phyloP scores from a whole-genome alignment of 2,113 vertebrate genomes.

The Zosterops borbonicus region DNA sequence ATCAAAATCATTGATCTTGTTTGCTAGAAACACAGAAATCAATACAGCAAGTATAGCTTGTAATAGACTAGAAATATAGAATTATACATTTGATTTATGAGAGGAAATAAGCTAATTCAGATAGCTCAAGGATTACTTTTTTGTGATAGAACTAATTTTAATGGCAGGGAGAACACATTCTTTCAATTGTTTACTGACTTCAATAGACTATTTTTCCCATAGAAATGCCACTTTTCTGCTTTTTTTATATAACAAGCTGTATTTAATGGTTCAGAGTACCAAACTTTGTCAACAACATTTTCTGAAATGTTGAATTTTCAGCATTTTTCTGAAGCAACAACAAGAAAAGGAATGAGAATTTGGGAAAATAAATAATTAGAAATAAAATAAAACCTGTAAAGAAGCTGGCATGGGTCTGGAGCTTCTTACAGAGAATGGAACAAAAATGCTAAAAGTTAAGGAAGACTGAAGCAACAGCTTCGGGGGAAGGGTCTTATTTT shows the following conservation, averaged over 20 bases:
- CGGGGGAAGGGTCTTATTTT: not conserved
- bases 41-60: not conserved
- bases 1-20: not conserved
- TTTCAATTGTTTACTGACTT: not conserved
- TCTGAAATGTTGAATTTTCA: too few species aligned
- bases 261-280: not conserved
- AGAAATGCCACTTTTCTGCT: not conserved
- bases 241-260: not conserved
- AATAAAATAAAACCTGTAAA: not conserved
- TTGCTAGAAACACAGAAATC: conserved; percentile 20
- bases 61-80: not conserved
- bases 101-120: not conserved
- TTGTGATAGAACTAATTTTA: not conserved
- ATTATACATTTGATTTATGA: not conserved
- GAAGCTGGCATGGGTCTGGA: not conserved
- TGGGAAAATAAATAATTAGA: not conserved
- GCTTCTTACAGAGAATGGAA: not conserved
- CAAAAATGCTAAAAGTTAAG: not conserved
- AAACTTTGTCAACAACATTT: not conserved
- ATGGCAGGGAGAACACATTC: not conserved
- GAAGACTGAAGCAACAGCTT: not conserved
- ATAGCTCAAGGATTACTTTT: not conserved
- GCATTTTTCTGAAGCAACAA: not conserved
- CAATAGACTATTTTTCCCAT: not conserved
- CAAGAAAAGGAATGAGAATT: not conserved